Evolutionary conservation across 2,888 invertebrate genomes (phyloP).

Genomic region (Agelastica alni): DNA sequence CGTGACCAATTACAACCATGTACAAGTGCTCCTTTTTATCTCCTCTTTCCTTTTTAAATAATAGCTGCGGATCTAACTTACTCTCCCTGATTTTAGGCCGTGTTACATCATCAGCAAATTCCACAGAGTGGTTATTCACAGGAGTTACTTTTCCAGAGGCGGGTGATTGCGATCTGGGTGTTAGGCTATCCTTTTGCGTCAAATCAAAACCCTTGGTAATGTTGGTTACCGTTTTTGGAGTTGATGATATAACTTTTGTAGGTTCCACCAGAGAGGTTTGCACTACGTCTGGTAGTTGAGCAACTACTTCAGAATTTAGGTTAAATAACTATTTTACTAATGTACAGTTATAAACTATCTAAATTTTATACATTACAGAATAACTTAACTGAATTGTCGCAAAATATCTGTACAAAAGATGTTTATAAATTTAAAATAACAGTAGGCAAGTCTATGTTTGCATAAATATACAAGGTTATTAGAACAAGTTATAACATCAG

Average conservation of each 20-base stretch:
- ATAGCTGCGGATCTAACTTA: conserved; percentile 63
- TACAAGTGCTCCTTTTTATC: conserved; percentile 86
- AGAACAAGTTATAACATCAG: too few relatives aligned
- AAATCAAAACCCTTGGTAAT: conserved; percentile 67
- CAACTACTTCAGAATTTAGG: conserved; percentile 21
- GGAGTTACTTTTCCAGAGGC: conserved; percentile 65
- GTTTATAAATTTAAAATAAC: too few relatives aligned
- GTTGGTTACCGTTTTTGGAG: conserved; percentile 57
- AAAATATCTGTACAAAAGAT: too few relatives aligned
- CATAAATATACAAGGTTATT: too few relatives aligned
- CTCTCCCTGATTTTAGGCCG: conserved; percentile 58
- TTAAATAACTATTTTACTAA: too few relatives aligned
- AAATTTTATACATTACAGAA: too few relatives aligned
- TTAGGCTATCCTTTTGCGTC: conserved; percentile 50
- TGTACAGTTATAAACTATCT: too few relatives aligned
- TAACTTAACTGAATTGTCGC: too few relatives aligned
- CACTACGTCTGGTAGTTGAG: conserved; percentile 22
- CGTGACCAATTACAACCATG: conserved; percentile 93
- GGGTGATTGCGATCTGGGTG: conserved; percentile 60
- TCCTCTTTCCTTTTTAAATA: conserved; percentile 76
- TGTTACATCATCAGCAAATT: conserved; percentile 36
- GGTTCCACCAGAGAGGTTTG: conserved; percentile 24
- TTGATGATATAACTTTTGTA: conserved; percentile 52
- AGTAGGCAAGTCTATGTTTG: too few relatives aligned
- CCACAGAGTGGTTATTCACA: conserved; percentile 33